Percentiles rank a stretch among this genome's conserved stretches.
Conservation (phyloP, 2,888 invertebrate genomes). For the Stegana nigrithorax region DNA sequence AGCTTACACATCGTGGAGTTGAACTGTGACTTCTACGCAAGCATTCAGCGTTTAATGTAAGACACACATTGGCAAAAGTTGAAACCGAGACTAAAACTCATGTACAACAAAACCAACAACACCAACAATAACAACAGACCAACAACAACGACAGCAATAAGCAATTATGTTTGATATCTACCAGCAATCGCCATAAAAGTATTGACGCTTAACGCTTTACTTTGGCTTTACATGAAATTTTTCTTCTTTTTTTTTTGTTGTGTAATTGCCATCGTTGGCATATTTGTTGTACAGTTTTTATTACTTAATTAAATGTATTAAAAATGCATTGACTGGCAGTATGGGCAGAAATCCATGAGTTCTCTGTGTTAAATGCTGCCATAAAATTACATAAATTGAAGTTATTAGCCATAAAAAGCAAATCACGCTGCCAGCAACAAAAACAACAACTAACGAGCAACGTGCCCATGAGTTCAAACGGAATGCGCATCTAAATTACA, state of each 20-base stretch:
- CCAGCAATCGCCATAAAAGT: not conserved
- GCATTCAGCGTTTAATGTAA: too few species aligned
- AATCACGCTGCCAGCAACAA: not conserved
- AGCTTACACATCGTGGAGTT: not conserved
- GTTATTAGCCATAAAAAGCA: slow-evolving; percentile 6
- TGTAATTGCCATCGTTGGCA: not conserved
- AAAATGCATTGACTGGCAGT: not conserved
- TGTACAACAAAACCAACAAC: slow-evolving; percentile 2
- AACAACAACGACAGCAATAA: not conserved
- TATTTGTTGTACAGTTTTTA: slow-evolving; percentile 7
- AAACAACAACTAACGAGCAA: not conserved
- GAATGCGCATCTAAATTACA: not conserved
- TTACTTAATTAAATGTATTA: slow-evolving; percentile 15
- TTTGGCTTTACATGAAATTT: not conserved
- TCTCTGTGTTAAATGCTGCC: too few species aligned
- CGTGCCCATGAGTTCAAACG: not conserved
- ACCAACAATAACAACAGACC: not conserved
- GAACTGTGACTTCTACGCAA: not conserved
- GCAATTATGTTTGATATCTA: not conserved
- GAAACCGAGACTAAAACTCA: too few species aligned
- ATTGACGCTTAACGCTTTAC: not conserved
- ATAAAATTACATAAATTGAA: not conserved
- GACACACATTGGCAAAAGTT: too few species aligned
- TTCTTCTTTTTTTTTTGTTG: not conserved
- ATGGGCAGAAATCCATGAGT: not conserved